phyloP scores from a whole-genome alignment of 1,140 invertebrate genomes.

The Temnothorax longispinosus region DNA sequence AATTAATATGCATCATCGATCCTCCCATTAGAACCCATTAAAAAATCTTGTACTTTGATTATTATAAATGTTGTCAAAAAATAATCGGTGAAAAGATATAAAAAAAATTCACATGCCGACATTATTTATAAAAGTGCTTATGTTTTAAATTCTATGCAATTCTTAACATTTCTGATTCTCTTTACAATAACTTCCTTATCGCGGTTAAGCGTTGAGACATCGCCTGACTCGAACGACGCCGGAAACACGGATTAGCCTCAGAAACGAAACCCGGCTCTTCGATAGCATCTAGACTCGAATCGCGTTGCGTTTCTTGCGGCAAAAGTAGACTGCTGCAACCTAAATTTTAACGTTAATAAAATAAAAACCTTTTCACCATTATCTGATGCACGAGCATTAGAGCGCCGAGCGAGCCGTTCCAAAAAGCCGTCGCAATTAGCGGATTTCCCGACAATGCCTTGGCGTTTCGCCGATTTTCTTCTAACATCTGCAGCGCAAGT shows the following conservation, averaged over 20 bases:
- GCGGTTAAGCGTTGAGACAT: not conserved
- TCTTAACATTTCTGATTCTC: too few species aligned
- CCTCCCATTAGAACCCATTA: too few species aligned
- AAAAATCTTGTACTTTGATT: too few species aligned
- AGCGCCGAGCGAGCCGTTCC: not conserved
- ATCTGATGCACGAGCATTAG: not conserved
- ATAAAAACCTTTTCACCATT: conserved; percentile 1
- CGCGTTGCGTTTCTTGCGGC: not conserved
- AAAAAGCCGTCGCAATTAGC: not conserved
- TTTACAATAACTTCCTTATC: too few species aligned
- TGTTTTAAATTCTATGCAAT: too few species aligned
- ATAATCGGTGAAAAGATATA: too few species aligned
- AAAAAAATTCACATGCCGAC: too few species aligned
- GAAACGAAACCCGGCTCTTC: not conserved
- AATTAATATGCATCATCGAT: too few species aligned
- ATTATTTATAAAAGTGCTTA: too few species aligned
- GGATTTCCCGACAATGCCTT: not conserved
- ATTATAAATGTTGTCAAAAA: too few species aligned
- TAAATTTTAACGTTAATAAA: conserved; percentile 4
- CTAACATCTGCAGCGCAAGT: not conserved
- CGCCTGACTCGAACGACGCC: not conserved
- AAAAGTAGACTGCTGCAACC: conserved; percentile 30
- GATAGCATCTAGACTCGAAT: not conserved
- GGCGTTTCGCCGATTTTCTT: not conserved
- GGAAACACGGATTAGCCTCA: conserved; percentile 8